Base-by-base conservation (phyloP, 92 coral and sea anemone genomes). In the Parazoanthus atlanticus region DNA sequence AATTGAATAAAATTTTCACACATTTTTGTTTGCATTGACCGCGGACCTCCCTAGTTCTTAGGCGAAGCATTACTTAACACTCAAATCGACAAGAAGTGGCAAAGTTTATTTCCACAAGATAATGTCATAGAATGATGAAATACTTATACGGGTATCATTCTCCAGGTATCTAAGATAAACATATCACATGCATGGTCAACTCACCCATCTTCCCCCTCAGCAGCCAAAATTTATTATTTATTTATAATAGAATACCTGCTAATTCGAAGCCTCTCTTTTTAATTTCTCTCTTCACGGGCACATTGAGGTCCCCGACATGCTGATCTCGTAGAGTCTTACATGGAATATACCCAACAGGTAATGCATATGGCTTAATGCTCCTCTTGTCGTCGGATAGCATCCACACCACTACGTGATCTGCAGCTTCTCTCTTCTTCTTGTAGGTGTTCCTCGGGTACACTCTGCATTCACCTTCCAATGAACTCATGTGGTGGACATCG, bases 341-440 rank as follows among this genome's bases (percentile, higher is more conserved):
- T 1, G 89, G 89, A 2, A 86, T 66, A 33, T 86, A 86, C 5
- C 89, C 89, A 29, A 86, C 84, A 75, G 89, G 89, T 26, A 86
- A 56, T 5, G 89, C 84, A 86, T 86, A 86, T 2, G 89, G 89
- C 75, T 86, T 86, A 23, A 73, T 76, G 56, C 30, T 33, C 28
- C 89, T 31, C 30, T 49, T 86, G 72, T 76, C 89, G 54, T 86
- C 89, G 8, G 89, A 86, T 5, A 86, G 8, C 84, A 86, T 86
- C 89, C 89, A 86, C 15, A 86, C 89, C 28, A 86, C 82, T 5
- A 86, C 84, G 74, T 86, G 89, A 31, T 86, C 89, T 2, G 89
- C 89, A 16, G 89, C 52, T 76, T 76, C 58, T 9, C 89, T 29
- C 40, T 76, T 86, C 76, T 86, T 86, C 89, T 86, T 86, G 71